Evolutionary conservation across 2,888 invertebrate genomes (phyloP), one percentile per base, ranked within the genome.

Genomic region (Perithous albicinctus): DNA sequence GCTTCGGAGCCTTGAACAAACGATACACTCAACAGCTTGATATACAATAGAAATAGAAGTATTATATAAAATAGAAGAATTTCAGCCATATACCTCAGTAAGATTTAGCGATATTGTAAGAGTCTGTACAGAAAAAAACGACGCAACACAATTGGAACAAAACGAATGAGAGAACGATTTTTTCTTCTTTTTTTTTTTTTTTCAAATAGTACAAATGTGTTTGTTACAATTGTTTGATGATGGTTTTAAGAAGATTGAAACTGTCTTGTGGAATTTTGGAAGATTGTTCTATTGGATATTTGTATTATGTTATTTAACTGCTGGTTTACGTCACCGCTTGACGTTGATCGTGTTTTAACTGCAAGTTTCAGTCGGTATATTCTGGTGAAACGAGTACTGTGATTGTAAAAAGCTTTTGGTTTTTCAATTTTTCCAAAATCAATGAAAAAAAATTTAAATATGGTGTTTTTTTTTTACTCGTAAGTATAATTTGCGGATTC

Each of bases 191-290:
- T n/a, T n/a, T n/a, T n/a, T n/a, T n/a, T n/a, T n/a, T n/a, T n/a
- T n/a, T n/a, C n/a, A n/a, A n/a, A n/a, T 66, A 59, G 76, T 80
- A 72, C 64, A 75, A 80, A 63, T 72, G 38, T 51, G 64, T 76
- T 56, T 66, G 38, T 51, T 70, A 23, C 41, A 66, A 48, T 26
- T 66, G 29, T 80, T 59, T 61, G 15, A 15, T 8, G 18, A 32
- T 7, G 29, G 48, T 66, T 32, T 64, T n/a, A 20, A 51, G 43
- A 56, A 56, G 46, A 23, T 75, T 54, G 29, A 38, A 72, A 15
- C 48, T 15, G n/a, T n/a, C 38, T 4, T 6, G 38, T 8, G n/a
- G 2, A 41, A 41, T 12, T 1, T 38, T 23, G 3, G 10, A 51
- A 35, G 12, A 80, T 64, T 70, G 3, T 54, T 69, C 18, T 56